Base-by-base conservation (phyloP, 2,888 invertebrate genomes). In the Cepaea hortensis region DNA sequence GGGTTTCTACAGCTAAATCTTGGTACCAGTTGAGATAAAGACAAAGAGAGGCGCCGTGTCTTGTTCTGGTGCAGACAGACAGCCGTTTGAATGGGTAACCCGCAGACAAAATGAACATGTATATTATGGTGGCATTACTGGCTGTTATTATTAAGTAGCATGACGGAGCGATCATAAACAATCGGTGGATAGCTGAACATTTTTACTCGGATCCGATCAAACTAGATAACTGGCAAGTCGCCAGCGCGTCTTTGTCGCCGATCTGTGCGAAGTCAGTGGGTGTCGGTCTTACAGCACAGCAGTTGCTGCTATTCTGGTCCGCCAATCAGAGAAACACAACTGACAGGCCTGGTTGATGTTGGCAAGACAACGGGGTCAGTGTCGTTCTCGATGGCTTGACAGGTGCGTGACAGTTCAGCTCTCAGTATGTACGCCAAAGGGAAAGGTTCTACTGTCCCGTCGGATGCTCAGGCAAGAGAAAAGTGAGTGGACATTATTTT, bases 381-480 rank as follows among this genome's bases (percentile, higher is more conserved):
- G 94, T 94, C 94, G 94, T 94, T 94, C 93, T 94, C 93, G 94
- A 94, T 94, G 93, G 93, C 93, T 94, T 94, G 94, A 95, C 94
- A 94, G 94, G 94, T 94, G 94, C 94, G 93, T 94, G 94, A 94
- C 94, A 94, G 93, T 93, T 93, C 94, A 94, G 93, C 93, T 93
- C 91, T 91, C 93, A 94, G 93, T 93, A 99, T 99, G 98, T 98
- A 98, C 96, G 98, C 98, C 95, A 98, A 98, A 96, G 98, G 98
- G 95, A 98, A 98, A 96, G 98, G 98, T 95, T 97, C 98, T 94
- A 97, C 98, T 94, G 98, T 98, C 91, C 98, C 98, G 95, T 98
- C 98, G 95, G 98, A 98, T 96, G 98, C 98, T 96, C 98, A 99
- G 96, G 98, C 98, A 95, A 97, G 98, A 95, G 98, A 98, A 96